Base-by-base conservation (phyloP, 2,113 vertebrate genomes). In the Ochotona princeps region DNA sequence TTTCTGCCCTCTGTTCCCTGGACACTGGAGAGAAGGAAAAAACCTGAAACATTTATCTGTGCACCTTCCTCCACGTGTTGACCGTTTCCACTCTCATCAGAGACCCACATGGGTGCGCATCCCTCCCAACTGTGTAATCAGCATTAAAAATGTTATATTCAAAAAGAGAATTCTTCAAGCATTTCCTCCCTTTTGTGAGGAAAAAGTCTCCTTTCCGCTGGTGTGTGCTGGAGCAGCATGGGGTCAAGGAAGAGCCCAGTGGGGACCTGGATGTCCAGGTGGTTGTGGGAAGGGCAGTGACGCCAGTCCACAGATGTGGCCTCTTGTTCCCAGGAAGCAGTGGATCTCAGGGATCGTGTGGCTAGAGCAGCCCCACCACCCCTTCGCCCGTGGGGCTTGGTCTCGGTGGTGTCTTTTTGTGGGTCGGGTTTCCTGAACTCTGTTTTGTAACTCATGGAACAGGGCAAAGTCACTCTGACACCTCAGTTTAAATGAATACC, bases 211-310 rank as follows among this genome's bases (percentile, higher is more conserved):
- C 57, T 51, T 51, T 10, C 47, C 21, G 20, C 21, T 87, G 72
- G 23, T n/a, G 15, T 8, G 35, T 60, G 15, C 11, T 21, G 47
- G 63, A 35, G 8, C 0, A 0, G 51, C 25, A 7, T 2, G 1
- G 30, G 51, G 30, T 13, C 47, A 47, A 26, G 60, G 69, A 69
- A 30, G n/a, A 17, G 14, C 13, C 5, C 15, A 73, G 11, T 0
- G 25, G 25, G n/a, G 61, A 32, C 32, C 44, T 57, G 20, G 74
- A 7, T 35, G 49, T 26, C 54, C 35, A 54, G 26, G 10, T 11
- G 80, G 2, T 28, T 7, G n/a, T 1, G 14, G 72, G 18, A 17
- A 25, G 44, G 28, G 38, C 26, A 17, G 0, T 10, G 74, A 10
- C 11, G 32, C 30, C 15, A 0, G 54, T 35, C 44, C 32, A 4